Percentiles rank a stretch among this genome's conserved stretches.
Evolutionary conservation across 2,888 invertebrate genomes (phyloP).

Genomic region (Spilosoma lubricipeda): DNA sequence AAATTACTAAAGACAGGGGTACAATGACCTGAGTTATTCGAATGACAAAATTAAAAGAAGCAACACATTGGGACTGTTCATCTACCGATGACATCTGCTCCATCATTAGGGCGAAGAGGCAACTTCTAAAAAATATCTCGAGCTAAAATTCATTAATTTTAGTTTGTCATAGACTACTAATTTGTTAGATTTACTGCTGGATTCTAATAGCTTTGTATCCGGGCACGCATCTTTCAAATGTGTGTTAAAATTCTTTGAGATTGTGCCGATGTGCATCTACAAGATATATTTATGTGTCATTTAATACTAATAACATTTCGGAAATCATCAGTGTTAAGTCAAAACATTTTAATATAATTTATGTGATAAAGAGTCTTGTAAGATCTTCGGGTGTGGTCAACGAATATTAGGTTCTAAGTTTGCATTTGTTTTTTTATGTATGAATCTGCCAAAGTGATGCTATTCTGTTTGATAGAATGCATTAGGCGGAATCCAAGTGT

Average conservation of each 20-base stretch:
- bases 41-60: slow-evolving; percentile 56
- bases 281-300: slow-evolving; percentile 80
- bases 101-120: slow-evolving; percentile 73
- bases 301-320: slow-evolving; percentile 74
- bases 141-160: slow-evolving; percentile 78
- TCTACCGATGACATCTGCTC: slow-evolving; percentile 74
- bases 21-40: slow-evolving; percentile 52
- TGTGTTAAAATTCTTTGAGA: slow-evolving; percentile 65
- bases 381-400: slow-evolving; percentile 67
- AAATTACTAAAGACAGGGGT: slow-evolving; percentile 33
- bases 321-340: slow-evolving; percentile 73
- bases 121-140: slow-evolving; percentile 69
- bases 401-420: slow-evolving; percentile 47
- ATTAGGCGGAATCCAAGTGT: no score
- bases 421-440: slow-evolving; percentile 23
- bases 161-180: slow-evolving; percentile 83
- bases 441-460: no score
- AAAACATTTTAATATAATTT: slow-evolving; percentile 71
- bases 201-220: slow-evolving; percentile 80
- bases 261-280: slow-evolving; percentile 56
- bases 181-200: slow-evolving; percentile 81
- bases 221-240: slow-evolving; percentile 75
- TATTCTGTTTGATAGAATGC: no score
- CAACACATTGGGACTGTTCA: slow-evolving; percentile 45
- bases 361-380: slow-evolving; percentile 40